phyloP scores from a whole-genome alignment of 2,888 invertebrate genomes.

The Nephrotoma guestfalica region DNA sequence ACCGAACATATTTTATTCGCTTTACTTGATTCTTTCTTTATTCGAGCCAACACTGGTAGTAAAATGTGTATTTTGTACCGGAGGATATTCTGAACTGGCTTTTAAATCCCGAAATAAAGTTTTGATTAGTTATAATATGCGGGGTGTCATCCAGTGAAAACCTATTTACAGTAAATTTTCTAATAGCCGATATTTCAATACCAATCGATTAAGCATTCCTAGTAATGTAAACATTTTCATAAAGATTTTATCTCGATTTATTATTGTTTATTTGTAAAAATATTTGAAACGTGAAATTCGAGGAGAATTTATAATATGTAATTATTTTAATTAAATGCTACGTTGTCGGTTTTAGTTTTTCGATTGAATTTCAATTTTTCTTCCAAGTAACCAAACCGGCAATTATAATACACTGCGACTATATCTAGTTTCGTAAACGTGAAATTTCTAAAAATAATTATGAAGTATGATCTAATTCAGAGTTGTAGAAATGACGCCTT shows the following conservation, averaged over 20 bases:
- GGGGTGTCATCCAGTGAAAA: too few species aligned
- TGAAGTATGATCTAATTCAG: neutral
- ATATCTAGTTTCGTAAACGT: neutral
- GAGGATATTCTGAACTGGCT: too few species aligned
- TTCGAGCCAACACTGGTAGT: too few species aligned
- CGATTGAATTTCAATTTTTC: neutral
- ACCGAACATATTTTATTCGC: too few species aligned
- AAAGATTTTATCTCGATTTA: neutral
- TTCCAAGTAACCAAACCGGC: neutral
- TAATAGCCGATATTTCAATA: too few species aligned
- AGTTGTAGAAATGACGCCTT: neutral
- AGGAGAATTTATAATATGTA: neutral
- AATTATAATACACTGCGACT: neutral
- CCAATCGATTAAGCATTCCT: too few species aligned
- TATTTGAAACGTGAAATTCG: neutral
- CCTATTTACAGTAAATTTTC: too few species aligned
- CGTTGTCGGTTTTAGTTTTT: neutral
- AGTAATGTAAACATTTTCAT: neutral
- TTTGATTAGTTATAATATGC: too few species aligned
- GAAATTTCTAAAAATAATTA: neutral
- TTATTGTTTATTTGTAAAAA: neutral
- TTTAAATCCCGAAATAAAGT: too few species aligned
- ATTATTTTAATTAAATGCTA: neutral
- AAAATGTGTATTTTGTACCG: too few species aligned
- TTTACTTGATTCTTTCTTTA: too few species aligned